Percentiles rank a stretch among this genome's conserved stretches.
These are phyloP conservation scores for Muntiacus muntjak DNA, from an alignment of 2,113 vertebrate species.

Conservation along the genomic window DNA sequence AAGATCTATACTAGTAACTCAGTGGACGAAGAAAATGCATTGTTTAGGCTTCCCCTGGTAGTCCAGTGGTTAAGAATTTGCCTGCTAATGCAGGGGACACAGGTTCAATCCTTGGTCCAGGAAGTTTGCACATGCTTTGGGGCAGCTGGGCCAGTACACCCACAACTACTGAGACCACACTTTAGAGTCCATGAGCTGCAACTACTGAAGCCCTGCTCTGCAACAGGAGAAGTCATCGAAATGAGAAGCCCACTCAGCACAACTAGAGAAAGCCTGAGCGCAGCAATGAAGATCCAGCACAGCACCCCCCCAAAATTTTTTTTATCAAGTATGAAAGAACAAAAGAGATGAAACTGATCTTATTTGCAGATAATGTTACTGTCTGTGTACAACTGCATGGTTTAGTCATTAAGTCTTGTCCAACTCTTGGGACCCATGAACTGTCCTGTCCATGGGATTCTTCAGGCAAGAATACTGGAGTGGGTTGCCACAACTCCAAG, in stretches of 20 bases:
- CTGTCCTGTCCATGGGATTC: background rate
- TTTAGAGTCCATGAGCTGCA: background rate
- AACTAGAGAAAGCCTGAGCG: background rate
- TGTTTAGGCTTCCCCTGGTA: background rate
- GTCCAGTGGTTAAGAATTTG: background rate
- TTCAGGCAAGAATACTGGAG: background rate
- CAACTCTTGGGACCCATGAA: background rate
- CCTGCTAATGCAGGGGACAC: background rate
- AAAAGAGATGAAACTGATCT: background rate
- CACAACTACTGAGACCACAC: background rate
- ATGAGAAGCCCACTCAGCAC: background rate
- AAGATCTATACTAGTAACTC: background rate
- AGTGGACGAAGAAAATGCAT: background rate
- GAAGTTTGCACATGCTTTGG: background rate
- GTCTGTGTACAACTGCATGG: background rate
- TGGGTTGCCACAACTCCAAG: background rate
- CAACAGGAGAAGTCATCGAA: background rate
- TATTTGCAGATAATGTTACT: background rate
- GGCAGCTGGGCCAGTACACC: background rate
- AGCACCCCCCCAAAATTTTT: background rate
- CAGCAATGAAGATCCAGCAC: background rate
- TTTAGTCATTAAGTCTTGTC: background rate
- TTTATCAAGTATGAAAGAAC: background rate
- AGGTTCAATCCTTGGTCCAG: background rate
- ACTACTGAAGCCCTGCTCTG: background rate